Base-by-base conservation (phyloP, 2,888 invertebrate genomes). In the Harpalus rubripes region DNA sequence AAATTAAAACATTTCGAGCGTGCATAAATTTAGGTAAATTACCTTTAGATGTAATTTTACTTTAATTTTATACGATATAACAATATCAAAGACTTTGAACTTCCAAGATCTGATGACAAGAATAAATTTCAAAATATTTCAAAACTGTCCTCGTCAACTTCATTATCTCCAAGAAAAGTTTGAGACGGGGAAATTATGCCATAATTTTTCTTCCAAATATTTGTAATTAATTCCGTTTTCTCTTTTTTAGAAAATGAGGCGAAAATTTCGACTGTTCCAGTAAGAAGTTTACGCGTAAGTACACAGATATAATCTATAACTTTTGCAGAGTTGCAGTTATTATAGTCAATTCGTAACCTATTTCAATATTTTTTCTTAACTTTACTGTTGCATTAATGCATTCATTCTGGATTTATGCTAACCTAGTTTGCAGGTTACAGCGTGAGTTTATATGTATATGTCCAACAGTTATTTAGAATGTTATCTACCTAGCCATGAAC, bases 1-100 rank as follows among this genome's bases (percentile, higher is more conserved):
- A 84, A 84, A 84, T 84, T 84, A 84, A 84, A 84, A 65, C 74
- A 78, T 78, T 59, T 78, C 65, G 39, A 26, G 84, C 84, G 65
- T 84, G 58, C 12, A 18, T 52, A 63, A 68, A 44, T 72, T 72
- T 44, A 18, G 72, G 5, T 41, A 74, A 44, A 74, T 74, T 44
- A 74, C 18, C 18, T 44, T 10, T 10, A 8, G 18, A 18, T 74
- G 44, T 44, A 74, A 74, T 68, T 56, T 68, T 65, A 52, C 44
- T 15, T 59, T 59, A 59, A 59, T 59, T 16, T 59, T 59, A 16
- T 59, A 59, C 16, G 18, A 15, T 12, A 16, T n/a, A 59, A 59
- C 16, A 16, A 16, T 59, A 12, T 52, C 44, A 52, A 52, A 52
- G 44, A 12, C 44, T 52, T 52, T 52, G 44, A 52, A 52, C 44